A percentile compares a stretch with the other conserved stretches of the same genome.
These are phyloP conservation scores for Microcebus griseorufus DNA, from an alignment of 2,113 vertebrate genomes.

Conservation along the genomic window DNA sequence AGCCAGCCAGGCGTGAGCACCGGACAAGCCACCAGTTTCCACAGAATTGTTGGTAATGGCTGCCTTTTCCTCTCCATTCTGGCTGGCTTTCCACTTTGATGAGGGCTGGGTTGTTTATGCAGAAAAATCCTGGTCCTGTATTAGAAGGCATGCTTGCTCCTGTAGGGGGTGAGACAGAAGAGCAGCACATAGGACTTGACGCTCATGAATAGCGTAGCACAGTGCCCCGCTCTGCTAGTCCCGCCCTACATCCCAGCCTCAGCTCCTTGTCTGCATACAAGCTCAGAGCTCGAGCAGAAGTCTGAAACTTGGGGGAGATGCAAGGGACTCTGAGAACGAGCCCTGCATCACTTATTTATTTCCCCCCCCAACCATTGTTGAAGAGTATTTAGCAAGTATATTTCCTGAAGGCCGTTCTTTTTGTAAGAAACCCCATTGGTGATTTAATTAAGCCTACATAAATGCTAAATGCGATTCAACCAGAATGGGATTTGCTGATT, in stretches of 20 bases:
- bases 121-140: neutral
- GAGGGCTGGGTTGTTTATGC: neutral
- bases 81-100: neutral
- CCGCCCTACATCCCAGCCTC: neutral
- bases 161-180: neutral
- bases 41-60: neutral
- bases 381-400: slow-evolving; percentile 56
- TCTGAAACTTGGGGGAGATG: slow-evolving; percentile 59
- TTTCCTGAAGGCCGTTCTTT: slow-evolving; percentile 44
- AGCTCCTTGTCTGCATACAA: slow-evolving; percentile 23
- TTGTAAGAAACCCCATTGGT: slow-evolving; percentile 36
- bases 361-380: neutral
- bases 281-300: slow-evolving; percentile 40
- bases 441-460: slow-evolving; percentile 71
- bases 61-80: neutral
- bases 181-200: neutral
- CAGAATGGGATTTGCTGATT: slow-evolving; percentile 69
- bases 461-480: neutral
- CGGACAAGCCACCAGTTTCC: neutral
- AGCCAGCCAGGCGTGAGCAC: neutral
- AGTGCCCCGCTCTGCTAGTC: neutral
- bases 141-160: neutral
- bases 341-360: neutral
- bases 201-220: slow-evolving; percentile 29
- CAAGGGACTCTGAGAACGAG: neutral